phyloP scores from a whole-genome alignment of 2,113 vertebrate species.

The Lophius piscatorius region DNA sequence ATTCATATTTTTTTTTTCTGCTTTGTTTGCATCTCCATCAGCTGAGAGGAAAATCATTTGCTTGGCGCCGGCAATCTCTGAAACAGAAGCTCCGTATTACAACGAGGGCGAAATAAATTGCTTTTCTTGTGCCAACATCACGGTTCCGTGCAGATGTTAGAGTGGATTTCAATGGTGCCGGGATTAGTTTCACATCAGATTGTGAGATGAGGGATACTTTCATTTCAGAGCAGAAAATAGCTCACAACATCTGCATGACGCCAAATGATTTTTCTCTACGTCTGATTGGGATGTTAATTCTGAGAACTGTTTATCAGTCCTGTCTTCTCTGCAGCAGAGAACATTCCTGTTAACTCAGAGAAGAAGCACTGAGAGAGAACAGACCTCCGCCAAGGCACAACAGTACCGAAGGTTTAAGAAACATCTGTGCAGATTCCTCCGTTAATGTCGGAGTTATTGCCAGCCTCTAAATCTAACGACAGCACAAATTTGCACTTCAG shows the following conservation, averaged over 20 bases:
- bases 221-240: not conserved
- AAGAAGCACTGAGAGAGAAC: no score
- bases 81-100: slow-evolving; percentile 48
- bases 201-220: slow-evolving; percentile 18
- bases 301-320: not conserved
- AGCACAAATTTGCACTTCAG: no score
- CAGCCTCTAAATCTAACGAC: no score
- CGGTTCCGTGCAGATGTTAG: slow-evolving; percentile 38
- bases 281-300: slow-evolving; percentile 2
- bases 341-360: no score
- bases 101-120: slow-evolving; percentile 68
- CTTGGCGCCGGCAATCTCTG: slow-evolving; percentile 47
- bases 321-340: no score
- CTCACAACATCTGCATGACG: slow-evolving; percentile 1
- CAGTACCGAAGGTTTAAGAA: no score
- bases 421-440: no score
- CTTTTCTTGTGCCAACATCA: slow-evolving; percentile 48
- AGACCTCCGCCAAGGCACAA: no score
- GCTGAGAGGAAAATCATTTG: slow-evolving; percentile 65
- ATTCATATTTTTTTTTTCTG: slow-evolving; percentile 78
- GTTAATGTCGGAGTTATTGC: no score
- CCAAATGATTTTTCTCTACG: slow-evolving; percentile 6
- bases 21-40: slow-evolving; percentile 76
- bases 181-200: slow-evolving; percentile 45
- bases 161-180: slow-evolving; percentile 48